phyloP scores from a whole-genome alignment of 2,113 vertebrate species.

The Mustela lutreola region DNA sequence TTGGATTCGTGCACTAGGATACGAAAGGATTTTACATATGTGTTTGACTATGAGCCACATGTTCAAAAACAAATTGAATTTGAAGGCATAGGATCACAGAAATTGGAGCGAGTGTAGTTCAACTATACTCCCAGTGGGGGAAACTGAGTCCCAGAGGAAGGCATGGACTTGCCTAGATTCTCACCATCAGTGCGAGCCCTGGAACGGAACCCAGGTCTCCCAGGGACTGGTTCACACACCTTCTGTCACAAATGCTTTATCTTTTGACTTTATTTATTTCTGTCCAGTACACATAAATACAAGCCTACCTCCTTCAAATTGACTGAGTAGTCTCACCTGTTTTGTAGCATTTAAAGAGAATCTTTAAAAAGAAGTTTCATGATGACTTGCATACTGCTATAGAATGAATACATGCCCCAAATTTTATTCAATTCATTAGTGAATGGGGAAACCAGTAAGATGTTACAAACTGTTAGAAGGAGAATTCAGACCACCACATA shows the following conservation, averaged over 20 bases:
- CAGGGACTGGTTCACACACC: background rate
- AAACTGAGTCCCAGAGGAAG: background rate
- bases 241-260: background rate
- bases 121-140: background rate
- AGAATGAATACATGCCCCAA: background rate
- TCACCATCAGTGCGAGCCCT: accelerated
- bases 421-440: background rate
- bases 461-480: background rate
- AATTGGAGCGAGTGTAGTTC: background rate
- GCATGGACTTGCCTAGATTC: accelerated
- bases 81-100: background rate
- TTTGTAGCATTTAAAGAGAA: background rate
- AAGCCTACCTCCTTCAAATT: background rate
- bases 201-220: background rate
- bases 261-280: background rate
- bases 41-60: background rate
- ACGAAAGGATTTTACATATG: background rate
- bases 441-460: background rate
- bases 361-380: background rate
- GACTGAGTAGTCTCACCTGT: background rate
- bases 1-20: background rate
- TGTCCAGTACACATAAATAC: background rate
- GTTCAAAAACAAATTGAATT: background rate
- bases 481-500: accelerated
- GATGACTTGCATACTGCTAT: background rate